These are phyloP conservation scores for Eilema griseolum DNA, from an alignment of 2,888 invertebrate genomes.

Conservation along the genomic window DNA sequence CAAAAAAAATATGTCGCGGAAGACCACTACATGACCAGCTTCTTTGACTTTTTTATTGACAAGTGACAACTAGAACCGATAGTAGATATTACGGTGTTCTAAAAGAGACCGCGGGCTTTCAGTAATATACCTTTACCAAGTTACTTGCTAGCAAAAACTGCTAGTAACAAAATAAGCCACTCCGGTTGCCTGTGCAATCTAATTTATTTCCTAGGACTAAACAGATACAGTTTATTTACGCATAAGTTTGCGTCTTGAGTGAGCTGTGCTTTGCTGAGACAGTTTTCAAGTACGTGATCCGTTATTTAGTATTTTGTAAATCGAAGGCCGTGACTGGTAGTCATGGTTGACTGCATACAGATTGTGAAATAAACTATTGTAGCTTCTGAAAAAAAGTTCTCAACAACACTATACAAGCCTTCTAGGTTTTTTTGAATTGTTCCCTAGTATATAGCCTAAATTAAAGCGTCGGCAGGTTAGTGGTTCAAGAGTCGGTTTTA, in stretches of 20 bases:
- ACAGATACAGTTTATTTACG: neutral
- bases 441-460: neutral
- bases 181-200: neutral
- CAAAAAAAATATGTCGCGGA: too few species aligned
- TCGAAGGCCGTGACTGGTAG: neutral
- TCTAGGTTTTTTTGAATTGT: neutral
- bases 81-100: neutral
- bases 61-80: neutral
- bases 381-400: neutral
- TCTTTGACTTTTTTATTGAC: neutral
- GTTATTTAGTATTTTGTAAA: neutral
- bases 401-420: neutral
- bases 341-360: neutral
- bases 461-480: too few species aligned
- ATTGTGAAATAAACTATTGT: neutral
- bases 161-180: too few species aligned
- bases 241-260: neutral
- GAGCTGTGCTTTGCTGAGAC: neutral
- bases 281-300: neutral
- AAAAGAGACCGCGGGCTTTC: too few species aligned
- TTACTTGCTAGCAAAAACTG: too few species aligned
- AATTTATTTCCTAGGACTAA: neutral
- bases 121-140: too few species aligned
- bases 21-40: too few species aligned
- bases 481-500: too few species aligned